Base-by-base conservation (phyloP, 1,140 invertebrate species). In the Papilio machaon region DNA sequence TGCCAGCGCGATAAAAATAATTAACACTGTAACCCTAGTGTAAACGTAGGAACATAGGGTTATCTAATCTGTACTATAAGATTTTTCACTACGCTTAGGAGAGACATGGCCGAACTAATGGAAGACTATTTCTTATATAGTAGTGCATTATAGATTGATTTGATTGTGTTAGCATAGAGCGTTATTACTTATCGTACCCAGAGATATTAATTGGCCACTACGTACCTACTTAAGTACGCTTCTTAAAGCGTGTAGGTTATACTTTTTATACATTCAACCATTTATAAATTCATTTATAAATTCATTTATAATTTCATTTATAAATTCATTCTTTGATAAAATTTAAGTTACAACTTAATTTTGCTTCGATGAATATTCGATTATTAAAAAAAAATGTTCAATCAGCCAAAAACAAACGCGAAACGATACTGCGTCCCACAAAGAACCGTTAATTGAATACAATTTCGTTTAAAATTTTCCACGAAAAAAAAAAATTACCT, bases 401-500 rank as follows among this genome's bases (percentile, higher is more conserved):
- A 64, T 64, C 60, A 64, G 3, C 23, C 60, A 13, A 64, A 64
- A 64, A 30, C 23, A 64, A 64, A 64, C 60, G 60, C 60, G 60
- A 64, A 23, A 30, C 60, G 23, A 64, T 64, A 64, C 30, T 64
- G 60, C 19, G 60, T 10, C 23, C 60, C 23, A 64, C 60, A 64
- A 64, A 64, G 60, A 64, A 64, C 23, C 60, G 19, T 64, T 64
- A 64, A 64, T 64, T 64, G 60, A 64, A 64, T 64, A 64, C 60
- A 64, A 64, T 64, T 64, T 64, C 60, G 60, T 64, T 64, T 64
- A 64, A 64, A 64, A 64, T 64, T 64, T 64, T 10, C 60, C 60
- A 23, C 6, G 54, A 30, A 30, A 64, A 64, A 30, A 30, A 64
- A 64, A 64, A 64, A 64, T 64, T 64, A 64, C 60, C 60, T 23